Evolutionary conservation across 2,797 vertebrate genomes (phyloP).

Genomic region (Poecilia gillii): DNA sequence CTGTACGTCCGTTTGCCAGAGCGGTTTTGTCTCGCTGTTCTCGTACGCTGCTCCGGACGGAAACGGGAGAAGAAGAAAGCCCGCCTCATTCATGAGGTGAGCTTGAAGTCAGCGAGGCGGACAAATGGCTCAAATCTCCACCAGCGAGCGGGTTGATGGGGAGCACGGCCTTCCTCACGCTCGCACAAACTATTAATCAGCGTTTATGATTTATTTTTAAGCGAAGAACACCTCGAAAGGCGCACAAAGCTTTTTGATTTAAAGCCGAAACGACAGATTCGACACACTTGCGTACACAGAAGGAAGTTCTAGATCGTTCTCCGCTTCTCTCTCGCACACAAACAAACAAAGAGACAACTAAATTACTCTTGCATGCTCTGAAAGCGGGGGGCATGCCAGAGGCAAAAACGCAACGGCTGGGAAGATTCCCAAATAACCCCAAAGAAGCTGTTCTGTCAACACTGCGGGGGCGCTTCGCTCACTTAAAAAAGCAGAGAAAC

Average conservation of each 20-base stretch:
- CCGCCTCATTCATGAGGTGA: constrained; percentile 52
- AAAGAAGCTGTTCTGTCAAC: constrained; percentile 44
- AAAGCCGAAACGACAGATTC: constrained; percentile 39
- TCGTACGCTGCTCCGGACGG: constrained; percentile 39
- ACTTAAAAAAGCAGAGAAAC: constrained; percentile 28
- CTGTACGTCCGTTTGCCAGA: constrained; percentile 55
- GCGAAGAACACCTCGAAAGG: constrained; percentile 31
- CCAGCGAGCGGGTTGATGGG: constrained; percentile 49
- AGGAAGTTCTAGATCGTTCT: constrained; percentile 6
- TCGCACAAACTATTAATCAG: constrained; percentile 64
- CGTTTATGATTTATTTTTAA: constrained; percentile 64
- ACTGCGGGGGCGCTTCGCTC: constrained; percentile 27
- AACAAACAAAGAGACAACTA: constrained; percentile 13
- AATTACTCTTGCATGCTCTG: constrained; percentile 34
- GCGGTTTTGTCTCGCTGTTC: constrained; percentile 61
- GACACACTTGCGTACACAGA: constrained; percentile 23
- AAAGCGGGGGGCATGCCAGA: constrained; percentile 18
- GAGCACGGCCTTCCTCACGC: constrained; percentile 34
- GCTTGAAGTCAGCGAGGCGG: constrained; percentile 48
- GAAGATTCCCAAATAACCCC: constrained; percentile 39
- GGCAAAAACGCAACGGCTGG: constrained; percentile 33
- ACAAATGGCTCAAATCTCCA: constrained; percentile 70
- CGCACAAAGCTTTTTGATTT: constrained; percentile 35
- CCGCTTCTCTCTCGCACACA: background rate
- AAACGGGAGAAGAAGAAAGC: background rate